Conservation (phyloP, 2,113 vertebrate genomes). For the Collichthys lucidus region DNA sequence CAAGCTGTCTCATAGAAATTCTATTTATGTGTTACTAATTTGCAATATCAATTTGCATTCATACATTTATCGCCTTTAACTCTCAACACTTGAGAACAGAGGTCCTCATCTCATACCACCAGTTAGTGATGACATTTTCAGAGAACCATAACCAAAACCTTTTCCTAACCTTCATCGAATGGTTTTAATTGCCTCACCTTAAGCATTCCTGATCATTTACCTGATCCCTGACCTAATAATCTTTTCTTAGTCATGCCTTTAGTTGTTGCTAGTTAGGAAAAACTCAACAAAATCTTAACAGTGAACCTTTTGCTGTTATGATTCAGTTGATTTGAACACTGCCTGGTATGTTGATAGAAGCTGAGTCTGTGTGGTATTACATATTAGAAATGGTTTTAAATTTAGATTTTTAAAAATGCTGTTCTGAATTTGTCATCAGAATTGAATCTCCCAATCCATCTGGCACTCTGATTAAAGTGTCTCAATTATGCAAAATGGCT, state of each 20-base stretch:
- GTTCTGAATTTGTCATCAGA: background rate
- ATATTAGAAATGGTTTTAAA: background rate
- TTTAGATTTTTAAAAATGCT: background rate
- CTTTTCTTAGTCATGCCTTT: background rate
- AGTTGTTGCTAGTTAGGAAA: background rate
- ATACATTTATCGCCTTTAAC: background rate
- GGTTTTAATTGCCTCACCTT: background rate
- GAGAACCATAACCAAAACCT: background rate
- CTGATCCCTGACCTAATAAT: background rate
- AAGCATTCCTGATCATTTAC: background rate
- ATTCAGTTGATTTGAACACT: background rate
- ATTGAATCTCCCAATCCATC: background rate
- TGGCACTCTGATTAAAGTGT: background rate
- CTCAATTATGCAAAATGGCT: slow-evolving; percentile 1
- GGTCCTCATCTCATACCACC: background rate
- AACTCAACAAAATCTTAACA: background rate
- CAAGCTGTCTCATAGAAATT: background rate
- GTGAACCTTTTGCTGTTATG: background rate
- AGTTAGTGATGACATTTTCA: slow-evolving; percentile 8
- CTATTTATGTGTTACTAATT: slow-evolving; percentile 2
- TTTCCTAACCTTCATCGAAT: background rate
- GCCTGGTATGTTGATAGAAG: background rate
- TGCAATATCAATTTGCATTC: background rate
- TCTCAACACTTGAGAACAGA: background rate
- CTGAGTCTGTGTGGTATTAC: background rate